Conservation (phyloP, 2,888 invertebrate species). For the Metallyticus violacea region DNA sequence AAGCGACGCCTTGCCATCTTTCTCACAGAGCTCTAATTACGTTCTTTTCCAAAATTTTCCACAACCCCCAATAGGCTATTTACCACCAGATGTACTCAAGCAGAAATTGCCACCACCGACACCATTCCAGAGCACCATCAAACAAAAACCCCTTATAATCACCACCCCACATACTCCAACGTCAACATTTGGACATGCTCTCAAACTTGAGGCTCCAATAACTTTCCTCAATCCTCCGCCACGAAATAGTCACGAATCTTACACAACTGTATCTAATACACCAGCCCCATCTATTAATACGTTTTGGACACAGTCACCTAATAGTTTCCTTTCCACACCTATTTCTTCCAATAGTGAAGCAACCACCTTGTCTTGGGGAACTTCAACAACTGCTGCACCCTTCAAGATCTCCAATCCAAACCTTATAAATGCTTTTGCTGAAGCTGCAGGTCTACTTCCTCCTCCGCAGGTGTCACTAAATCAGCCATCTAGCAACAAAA, state of each 20-base stretch:
- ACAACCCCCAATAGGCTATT: background rate
- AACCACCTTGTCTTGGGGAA: background rate
- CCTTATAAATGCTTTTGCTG: constrained; percentile 7
- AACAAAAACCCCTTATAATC: background rate
- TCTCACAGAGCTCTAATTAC: constrained; percentile 11
- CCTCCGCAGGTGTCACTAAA: constrained; percentile 26
- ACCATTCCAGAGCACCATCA: constrained; percentile 8
- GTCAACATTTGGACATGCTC: background rate
- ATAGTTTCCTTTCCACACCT: background rate
- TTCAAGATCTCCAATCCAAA: constrained; percentile 13
- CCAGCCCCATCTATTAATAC: background rate
- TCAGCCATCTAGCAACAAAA: constrained; percentile 42
- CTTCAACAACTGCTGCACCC: background rate
- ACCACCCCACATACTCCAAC: constrained; percentile 1
- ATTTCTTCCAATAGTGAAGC: background rate
- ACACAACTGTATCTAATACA: background rate
- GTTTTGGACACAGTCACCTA: constrained; percentile 4
- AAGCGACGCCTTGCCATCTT: background rate
- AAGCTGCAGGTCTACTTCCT: constrained; percentile 31
- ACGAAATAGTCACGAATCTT: background rate
- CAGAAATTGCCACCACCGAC: constrained; percentile 5
- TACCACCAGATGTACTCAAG: background rate
- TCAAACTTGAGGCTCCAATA: constrained; percentile 9
- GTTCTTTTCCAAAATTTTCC: constrained; percentile 19
- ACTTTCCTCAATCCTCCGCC: constrained; percentile 21